Conservation (phyloP, 1,140 invertebrate genomes). For the Sesamia nonagrioides region DNA sequence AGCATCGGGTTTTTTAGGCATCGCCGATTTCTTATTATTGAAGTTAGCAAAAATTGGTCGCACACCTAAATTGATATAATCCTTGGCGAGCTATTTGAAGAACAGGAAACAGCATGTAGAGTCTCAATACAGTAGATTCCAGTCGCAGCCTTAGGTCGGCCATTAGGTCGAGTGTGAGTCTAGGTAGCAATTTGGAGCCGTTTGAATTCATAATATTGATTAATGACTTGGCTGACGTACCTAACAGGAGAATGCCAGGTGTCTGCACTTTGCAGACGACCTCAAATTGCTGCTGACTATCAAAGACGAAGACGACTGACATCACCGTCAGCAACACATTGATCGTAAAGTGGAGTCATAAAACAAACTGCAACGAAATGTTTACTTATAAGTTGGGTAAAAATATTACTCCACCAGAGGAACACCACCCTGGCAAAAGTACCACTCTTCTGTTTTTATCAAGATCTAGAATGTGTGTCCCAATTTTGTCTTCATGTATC, state of each 20-base stretch:
- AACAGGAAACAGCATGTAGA: neutral
- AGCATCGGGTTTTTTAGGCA: too few species aligned
- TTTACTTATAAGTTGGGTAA: slow-evolving; percentile 44
- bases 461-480: too few species aligned
- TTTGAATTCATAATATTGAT: slow-evolving; percentile 54
- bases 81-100: neutral
- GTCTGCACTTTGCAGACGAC: slow-evolving; percentile 60
- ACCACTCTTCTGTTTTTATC: too few species aligned
- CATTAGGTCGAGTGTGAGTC: slow-evolving; percentile 52
- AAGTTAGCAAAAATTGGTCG: too few species aligned
- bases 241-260: slow-evolving; percentile 35
- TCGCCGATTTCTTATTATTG: too few species aligned
- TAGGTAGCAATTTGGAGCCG: slow-evolving; percentile 59
- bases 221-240: slow-evolving; percentile 57
- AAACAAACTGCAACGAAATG: slow-evolving; percentile 58
- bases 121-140: neutral
- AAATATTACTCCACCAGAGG: slow-evolving; percentile 16
- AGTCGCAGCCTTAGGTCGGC: neutral
- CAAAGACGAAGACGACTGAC: slow-evolving; percentile 39
- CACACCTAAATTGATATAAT: neutral
- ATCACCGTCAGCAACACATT: slow-evolving; percentile 50
- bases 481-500: too few species aligned
- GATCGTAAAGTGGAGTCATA: slow-evolving; percentile 54
- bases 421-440: neutral
- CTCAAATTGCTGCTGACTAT: slow-evolving; percentile 52